Evolutionary conservation across 2,113 vertebrate species (phyloP).

Genomic region (Nothoprocta perdicaria): DNA sequence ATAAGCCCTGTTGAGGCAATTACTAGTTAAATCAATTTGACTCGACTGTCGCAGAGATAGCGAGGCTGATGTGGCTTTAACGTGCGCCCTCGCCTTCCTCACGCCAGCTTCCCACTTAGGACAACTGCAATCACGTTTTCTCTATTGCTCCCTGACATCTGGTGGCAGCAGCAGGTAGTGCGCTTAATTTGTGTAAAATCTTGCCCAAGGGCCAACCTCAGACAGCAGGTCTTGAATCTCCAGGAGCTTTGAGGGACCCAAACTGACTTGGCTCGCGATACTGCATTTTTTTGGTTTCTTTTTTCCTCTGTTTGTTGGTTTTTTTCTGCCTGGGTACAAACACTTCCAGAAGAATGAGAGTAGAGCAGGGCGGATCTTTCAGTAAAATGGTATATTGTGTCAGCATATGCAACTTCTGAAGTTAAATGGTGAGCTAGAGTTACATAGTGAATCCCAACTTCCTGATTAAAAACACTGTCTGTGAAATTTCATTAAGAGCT

Average conservation of each 20-base stretch:
- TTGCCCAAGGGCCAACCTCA: neutral
- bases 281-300: neutral
- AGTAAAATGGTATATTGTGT: neutral
- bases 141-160: conserved; percentile 67
- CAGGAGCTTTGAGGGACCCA: neutral
- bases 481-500: neutral
- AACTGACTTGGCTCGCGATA: neutral
- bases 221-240: neutral
- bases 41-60: neutral
- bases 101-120: neutral
- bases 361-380: neutral
- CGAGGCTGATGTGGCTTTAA: neutral
- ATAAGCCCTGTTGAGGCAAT: neutral
- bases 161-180: conserved; percentile 54
- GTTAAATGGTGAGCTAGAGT: neutral
- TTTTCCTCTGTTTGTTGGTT: neutral
- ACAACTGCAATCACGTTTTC: neutral
- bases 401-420: neutral
- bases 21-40: neutral
- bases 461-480: neutral
- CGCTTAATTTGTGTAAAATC: neutral
- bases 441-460: neutral
- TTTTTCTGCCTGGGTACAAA: neutral
- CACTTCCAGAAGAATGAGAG: neutral
- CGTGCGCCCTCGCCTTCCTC: neutral